Conservation (phyloP, 2,888 invertebrate species). For the Copidosoma aretas region DNA sequence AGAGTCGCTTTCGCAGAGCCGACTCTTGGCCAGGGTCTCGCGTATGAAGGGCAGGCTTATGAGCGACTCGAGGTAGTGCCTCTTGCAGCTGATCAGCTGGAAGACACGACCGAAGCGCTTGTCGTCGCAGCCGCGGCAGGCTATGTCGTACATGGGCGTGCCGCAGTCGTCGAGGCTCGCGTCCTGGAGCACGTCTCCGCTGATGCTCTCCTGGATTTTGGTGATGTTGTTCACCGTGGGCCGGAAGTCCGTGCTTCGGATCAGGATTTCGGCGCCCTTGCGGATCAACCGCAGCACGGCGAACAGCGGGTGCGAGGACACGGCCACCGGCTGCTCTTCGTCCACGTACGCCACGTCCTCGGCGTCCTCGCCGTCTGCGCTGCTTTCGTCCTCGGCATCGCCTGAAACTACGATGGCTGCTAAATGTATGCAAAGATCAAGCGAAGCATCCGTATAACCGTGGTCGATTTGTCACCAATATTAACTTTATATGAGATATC, state of each 20-base stretch:
- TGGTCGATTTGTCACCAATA: no score
- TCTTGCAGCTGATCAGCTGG: conserved; percentile 76
- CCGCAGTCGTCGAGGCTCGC: conserved; percentile 65
- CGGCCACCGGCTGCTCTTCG: conserved; percentile 60
- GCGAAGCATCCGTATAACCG: no score
- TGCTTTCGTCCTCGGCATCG: conserved; percentile 14
- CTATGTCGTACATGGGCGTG: conserved; percentile 74
- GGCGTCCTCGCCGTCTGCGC: conserved; percentile 61
- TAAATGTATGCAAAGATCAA: not conserved
- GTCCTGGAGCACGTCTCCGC: conserved; percentile 45
- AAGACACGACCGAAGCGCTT: conserved; percentile 75
- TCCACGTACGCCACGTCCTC: conserved; percentile 70
- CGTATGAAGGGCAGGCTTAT: conserved; percentile 69
- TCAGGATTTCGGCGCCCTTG: conserved; percentile 86
- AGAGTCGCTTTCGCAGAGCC: conserved; percentile 24
- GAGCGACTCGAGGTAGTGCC: conserved; percentile 68
- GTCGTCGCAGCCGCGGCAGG: conserved; percentile 78
- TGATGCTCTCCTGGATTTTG: conserved; percentile 54
- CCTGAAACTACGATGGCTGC: conserved; percentile 8
- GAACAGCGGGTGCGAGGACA: conserved; percentile 70
- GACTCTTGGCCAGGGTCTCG: conserved; percentile 68
- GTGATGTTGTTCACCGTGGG: conserved; percentile 68
- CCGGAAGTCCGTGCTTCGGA: conserved; percentile 70
- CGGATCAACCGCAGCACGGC: conserved; percentile 92
- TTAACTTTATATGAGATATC: not conserved